phyloP scores from a whole-genome alignment of 2,113 vertebrate genomes.

The Balaenoptera acutorostrata region DNA sequence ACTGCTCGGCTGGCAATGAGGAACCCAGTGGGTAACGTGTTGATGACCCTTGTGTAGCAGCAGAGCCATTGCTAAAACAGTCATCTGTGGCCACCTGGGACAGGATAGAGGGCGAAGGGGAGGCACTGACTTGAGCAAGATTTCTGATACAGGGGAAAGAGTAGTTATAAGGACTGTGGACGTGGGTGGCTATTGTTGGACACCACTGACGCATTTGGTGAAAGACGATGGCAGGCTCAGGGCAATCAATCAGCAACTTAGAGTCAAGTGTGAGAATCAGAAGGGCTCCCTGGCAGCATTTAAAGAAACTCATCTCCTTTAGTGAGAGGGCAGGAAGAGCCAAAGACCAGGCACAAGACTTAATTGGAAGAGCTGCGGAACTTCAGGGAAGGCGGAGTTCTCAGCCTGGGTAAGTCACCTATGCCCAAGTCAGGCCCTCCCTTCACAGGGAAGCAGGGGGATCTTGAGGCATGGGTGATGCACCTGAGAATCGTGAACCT shows the following conservation, averaged over 20 bases:
- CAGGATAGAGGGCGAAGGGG: no score
- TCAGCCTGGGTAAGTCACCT: neutral
- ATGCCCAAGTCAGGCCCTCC: neutral
- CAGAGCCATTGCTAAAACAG: neutral
- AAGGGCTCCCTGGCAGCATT: neutral
- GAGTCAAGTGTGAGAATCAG: neutral
- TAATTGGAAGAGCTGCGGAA: neutral
- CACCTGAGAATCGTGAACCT: neutral
- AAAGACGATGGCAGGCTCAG: neutral
- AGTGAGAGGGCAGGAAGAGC: neutral
- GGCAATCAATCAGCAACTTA: neutral
- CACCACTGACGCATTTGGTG: neutral
- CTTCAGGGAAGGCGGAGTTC: neutral
- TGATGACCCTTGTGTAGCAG: neutral
- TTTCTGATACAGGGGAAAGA: neutral
- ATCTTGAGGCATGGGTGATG: neutral
- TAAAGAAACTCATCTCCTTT: neutral
- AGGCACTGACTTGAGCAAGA: neutral
- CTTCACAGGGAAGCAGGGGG: neutral
- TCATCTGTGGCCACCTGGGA: neutral
- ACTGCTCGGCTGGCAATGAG: neutral
- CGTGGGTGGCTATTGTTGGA: neutral
- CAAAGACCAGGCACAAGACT: neutral
- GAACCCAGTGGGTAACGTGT: neutral
- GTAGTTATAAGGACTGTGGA: neutral